Percentiles rank a stretch among this genome's conserved stretches.
phyloP scores from a whole-genome alignment of 2,888 invertebrate species.

The Ennomos quercinarius region DNA sequence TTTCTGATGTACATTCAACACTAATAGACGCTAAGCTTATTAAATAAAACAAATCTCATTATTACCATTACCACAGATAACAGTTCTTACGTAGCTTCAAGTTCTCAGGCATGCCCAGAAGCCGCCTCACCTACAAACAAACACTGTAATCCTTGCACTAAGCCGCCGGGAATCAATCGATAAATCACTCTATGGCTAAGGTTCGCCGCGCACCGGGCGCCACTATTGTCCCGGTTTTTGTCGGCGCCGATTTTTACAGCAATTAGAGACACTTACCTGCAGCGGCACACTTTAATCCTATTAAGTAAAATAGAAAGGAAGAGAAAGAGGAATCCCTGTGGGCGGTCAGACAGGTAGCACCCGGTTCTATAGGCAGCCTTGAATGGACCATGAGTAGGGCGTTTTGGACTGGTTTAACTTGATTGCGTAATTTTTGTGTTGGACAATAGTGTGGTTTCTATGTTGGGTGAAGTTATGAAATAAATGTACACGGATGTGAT shows the following conservation, averaged over 20 bases:
- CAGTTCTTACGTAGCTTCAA: too few relatives aligned
- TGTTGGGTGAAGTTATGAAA: background rate
- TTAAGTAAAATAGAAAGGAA: conserved; percentile 55
- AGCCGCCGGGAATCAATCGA: conserved; percentile 62
- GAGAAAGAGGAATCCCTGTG: conserved; percentile 57
- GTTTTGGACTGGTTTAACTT: conserved; percentile 34
- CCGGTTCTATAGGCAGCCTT: conserved; percentile 32
- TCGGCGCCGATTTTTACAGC: conserved; percentile 82
- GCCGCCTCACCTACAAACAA: conserved; percentile 73
- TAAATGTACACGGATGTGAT: too few relatives aligned
- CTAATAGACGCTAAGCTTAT: too few relatives aligned
- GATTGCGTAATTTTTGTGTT: conserved; percentile 34
- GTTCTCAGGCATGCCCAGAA: conserved; percentile 46
- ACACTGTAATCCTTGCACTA: conserved; percentile 71
- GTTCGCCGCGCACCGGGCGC: conserved; percentile 71
- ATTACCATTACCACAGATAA: too few relatives aligned
- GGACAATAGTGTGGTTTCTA: conserved; percentile 7
- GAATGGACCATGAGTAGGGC: conserved; percentile 39
- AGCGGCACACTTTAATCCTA: conserved; percentile 74
- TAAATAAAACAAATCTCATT: too few relatives aligned
- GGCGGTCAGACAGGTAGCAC: conserved; percentile 57
- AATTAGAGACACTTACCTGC: conserved; percentile 84
- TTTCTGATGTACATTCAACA: too few relatives aligned
- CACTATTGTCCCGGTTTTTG: conserved; percentile 69
- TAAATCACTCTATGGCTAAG: conserved; percentile 79